These are phyloP conservation scores for Himalopsyche anomala DNA, from an alignment of 2,888 invertebrate genomes.

Conservation along the genomic window DNA sequence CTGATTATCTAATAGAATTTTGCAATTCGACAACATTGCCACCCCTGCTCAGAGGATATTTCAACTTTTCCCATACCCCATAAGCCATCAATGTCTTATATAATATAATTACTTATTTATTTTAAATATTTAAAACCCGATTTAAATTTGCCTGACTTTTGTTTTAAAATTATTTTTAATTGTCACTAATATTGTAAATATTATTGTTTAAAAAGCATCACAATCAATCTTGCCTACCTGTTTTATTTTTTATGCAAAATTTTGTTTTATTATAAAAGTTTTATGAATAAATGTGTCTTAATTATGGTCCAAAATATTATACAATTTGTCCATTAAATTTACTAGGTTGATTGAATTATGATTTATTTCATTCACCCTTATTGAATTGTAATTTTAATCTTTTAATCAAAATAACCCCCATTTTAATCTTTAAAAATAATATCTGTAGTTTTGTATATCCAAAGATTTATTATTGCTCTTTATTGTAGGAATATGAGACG, in stretches of 20 bases:
- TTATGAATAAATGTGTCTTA: constrained; percentile 27
- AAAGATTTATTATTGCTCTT: constrained; percentile 32
- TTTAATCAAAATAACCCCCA: neutral
- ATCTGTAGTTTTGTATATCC: constrained; percentile 36
- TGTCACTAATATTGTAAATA: too few species aligned
- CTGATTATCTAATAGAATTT: too few species aligned
- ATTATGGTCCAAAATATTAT: constrained; percentile 37
- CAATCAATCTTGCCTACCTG: too few species aligned
- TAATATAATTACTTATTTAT: too few species aligned
- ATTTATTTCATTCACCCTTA: neutral
- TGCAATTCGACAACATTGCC: too few species aligned
- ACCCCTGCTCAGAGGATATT: too few species aligned
- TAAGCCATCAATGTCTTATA: too few species aligned
- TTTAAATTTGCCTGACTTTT: too few species aligned
- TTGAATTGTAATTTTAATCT: neutral
- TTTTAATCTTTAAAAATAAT: neutral
- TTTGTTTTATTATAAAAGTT: neutral
- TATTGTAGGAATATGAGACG: neutral
- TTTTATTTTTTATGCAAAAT: neutral
- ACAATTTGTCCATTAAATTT: constrained; percentile 20
- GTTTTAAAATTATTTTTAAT: too few species aligned
- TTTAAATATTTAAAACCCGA: too few species aligned
- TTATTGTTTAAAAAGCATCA: too few species aligned
- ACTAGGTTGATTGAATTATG: constrained; percentile 12
- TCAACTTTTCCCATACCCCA: too few species aligned